Evolutionary conservation across 2,888 invertebrate genomes (phyloP), one percentile per base, ranked within the genome.

Genomic region (Catonia carolina): DNA sequence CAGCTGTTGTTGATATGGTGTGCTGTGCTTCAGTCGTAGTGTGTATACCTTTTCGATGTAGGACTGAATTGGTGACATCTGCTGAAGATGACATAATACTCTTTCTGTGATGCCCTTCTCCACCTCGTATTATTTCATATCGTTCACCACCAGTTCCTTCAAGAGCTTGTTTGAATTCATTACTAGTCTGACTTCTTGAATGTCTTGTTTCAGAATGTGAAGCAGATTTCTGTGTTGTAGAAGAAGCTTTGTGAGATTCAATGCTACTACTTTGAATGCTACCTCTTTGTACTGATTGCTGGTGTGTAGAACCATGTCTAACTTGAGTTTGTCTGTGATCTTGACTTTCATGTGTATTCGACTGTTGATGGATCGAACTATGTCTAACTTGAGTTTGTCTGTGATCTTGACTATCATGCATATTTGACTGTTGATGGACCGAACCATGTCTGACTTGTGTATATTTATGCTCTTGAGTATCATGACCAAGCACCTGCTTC

Each of bases 41-140:
- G 2, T 81, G 77, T 10, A 79, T 73, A 15, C 84, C 82, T 68
- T 86, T 88, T 39, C 90, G 81, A 70, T 89, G 87, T 33, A 90
- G 77, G 42, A 90, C 85, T 39, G 88, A 78, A 67, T 91, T 90
- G 50, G 78, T 79, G 2, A 87, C 80, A 64, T 88, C 82, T n/a
- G 83, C 80, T 54, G 85, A 81, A 0, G 73, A 71, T 1, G 85
- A 81, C 60, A 90, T 80, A 48, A 87, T 79, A 60, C 83, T 89
- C 67, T 84, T 83, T 41, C 86, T 79, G 67, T 89, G 89, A 68
- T 86, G 85, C 62, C 65, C 64, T 51, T 61, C 62, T 53, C 63
- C 48, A 56, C 54, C 49, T 15, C 42, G 50, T 1, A 55, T 49
- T 2, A 50, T 42, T 52, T 66, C 60, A 65, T 69, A 12, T 66